Evolutionary conservation across 2,888 invertebrate species (phyloP), one percentile per base, ranked within the genome.

Genomic region (Orchesella flavescens): DNA sequence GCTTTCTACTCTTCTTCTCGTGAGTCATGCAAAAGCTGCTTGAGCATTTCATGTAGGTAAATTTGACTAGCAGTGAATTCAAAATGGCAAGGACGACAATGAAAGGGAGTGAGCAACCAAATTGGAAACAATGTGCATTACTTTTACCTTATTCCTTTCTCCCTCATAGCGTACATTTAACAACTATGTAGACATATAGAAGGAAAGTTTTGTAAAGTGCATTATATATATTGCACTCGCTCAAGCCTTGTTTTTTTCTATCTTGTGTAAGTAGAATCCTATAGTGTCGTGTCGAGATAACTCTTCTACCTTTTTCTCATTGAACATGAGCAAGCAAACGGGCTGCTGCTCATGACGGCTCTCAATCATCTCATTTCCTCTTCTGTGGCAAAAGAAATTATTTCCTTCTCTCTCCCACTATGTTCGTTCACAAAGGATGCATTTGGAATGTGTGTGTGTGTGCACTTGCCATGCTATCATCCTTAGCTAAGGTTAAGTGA

Each of bases 351-450:
- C 17, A 66, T 74, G 74, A 74, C 75, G 74, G 68, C 69, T 53
- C 74, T 68, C 75, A 74, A 81, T 81, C 75, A 75, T 74, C 59
- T 57, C 59, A 75, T 74, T 81, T 81, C 80, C 80, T 80, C 46
- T 65, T 44, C 1, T 44, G 55, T 55, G 63, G 71, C 49, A 68
- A 23, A 57, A 71, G 43, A 55, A 71, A 71, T 71, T 53, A 71
- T 71, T 71, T 71, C 57, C 71, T 71, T 55, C 57, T 71, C 71
- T 34, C 46, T 53, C 34, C 12, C 43, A 46, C 55, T 71, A 34
- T 34, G 34, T 34, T 34, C 34, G 34, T 55, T 57, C 57, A 15
- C n/a, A 49, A 68, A 43, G 44, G 44, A 66, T 44, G 66, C 23
- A 17, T n/a, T n/a, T 44, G 66, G 43, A 7, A 34, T 34, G 34